A percentile compares a stretch with the other conserved stretches of the same genome.
Evolutionary conservation across 2,888 invertebrate species (phyloP).

Genomic region (Agriopis aurantiaria): DNA sequence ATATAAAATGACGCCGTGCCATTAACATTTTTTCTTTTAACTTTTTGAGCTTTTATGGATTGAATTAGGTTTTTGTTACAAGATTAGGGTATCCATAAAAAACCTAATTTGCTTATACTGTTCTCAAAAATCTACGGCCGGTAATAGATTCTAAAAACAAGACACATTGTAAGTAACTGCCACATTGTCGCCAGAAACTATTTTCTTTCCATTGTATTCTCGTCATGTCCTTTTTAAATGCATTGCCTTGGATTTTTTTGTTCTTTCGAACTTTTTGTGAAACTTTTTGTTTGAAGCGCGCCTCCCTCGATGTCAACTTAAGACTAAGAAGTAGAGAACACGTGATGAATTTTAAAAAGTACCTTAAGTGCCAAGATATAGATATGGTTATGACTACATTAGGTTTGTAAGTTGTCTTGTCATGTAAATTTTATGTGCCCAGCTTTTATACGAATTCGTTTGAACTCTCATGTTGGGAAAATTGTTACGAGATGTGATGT

Average conservation of each 20-base stretch:
- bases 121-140: slow-evolving; percentile 27
- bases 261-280: slow-evolving; percentile 45
- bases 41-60: no score
- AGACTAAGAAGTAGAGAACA: slow-evolving; percentile 59
- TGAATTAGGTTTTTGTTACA: no score
- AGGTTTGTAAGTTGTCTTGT: slow-evolving; percentile 69
- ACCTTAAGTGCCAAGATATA: slow-evolving; percentile 65
- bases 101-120: slow-evolving; percentile 35
- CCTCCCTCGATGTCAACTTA: slow-evolving; percentile 68
- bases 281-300: slow-evolving; percentile 73
- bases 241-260: slow-evolving; percentile 61
- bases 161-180: slow-evolving; percentile 56
- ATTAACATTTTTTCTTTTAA: no score
- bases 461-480: slow-evolving; percentile 58
- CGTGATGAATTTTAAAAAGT: slow-evolving; percentile 83
- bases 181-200: slow-evolving; percentile 74
- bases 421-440: slow-evolving; percentile 72
- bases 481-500: slow-evolving; percentile 58
- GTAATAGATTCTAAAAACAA: slow-evolving; percentile 52
- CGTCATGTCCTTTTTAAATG: slow-evolving; percentile 72
- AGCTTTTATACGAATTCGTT: slow-evolving; percentile 59
- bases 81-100: neutral
- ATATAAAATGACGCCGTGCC: no score
- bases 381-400: slow-evolving; percentile 73
- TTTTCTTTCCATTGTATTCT: slow-evolving; percentile 72